Conservation (phyloP, 2,888 invertebrate species). For the Malthinus seriepunctatus region DNA sequence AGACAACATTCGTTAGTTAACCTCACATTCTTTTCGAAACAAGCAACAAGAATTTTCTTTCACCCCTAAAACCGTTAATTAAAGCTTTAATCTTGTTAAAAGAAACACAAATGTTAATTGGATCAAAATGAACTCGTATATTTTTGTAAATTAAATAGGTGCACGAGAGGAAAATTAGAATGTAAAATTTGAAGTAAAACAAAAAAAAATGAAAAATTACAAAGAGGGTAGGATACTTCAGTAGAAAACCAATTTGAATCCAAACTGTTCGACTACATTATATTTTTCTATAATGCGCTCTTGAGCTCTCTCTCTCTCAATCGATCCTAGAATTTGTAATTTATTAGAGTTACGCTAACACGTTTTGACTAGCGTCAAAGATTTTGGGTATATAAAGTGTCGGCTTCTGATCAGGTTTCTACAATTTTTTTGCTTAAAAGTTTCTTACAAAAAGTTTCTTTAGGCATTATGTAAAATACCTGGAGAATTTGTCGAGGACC, state of each 20-base stretch:
- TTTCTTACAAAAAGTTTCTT: slow-evolving; percentile 14
- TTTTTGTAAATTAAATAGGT: no score
- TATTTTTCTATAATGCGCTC: slow-evolving; percentile 23
- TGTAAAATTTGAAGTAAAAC: no score
- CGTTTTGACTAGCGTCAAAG: slow-evolving; percentile 6
- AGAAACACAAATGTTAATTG: no score
- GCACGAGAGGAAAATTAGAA: no score
- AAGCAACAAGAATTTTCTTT: no score
- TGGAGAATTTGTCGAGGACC: slow-evolving; percentile 15
- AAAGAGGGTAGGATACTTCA: slow-evolving; percentile 6
- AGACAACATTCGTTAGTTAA: no score
- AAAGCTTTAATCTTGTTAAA: no score
- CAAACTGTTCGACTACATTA: slow-evolving; percentile 23
- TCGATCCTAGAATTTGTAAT: slow-evolving; percentile 2
- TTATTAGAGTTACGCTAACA: slow-evolving; percentile 5
- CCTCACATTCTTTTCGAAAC: no score
- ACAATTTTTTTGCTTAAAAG: slow-evolving; percentile 1
- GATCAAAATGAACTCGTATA: no score
- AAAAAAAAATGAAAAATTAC: no score
- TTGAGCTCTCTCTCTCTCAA: slow-evolving; percentile 9
- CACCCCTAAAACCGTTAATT: no score
- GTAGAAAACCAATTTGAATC: slow-evolving; percentile 21
- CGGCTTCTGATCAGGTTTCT: slow-evolving; percentile 5
- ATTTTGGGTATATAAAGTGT: slow-evolving; percentile 2
- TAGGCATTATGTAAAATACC: slow-evolving; percentile 24